Evolutionary conservation across 1,140 invertebrate species (phyloP).

Genomic region (Steinernema khuongi): DNA sequence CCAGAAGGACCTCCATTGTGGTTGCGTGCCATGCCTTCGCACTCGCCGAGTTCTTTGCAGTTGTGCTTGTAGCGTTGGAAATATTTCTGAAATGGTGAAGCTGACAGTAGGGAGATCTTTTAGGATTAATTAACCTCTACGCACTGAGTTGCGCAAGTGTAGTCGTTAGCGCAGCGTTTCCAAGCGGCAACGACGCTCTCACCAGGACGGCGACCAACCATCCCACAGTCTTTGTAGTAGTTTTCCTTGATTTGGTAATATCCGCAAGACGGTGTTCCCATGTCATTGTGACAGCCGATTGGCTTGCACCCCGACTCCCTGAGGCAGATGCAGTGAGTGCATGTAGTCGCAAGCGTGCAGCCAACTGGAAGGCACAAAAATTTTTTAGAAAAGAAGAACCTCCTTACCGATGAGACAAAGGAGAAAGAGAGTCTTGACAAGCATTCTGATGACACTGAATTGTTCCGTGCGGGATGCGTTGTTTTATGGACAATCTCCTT

Average conservation of each 20-base stretch:
- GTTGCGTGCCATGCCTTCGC: conserved; percentile 54
- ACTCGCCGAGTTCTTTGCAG: conserved; percentile 38
- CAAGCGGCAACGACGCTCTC: conserved; percentile 42
- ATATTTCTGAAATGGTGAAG: background rate
- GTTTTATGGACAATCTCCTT: background rate
- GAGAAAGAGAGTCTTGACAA: conserved; percentile 1
- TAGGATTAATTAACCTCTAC: conserved; percentile 26
- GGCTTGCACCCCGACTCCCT: conserved; percentile 51
- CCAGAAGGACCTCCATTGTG: conserved; percentile 59
- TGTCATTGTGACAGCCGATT: conserved; percentile 56
- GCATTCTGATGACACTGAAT: background rate
- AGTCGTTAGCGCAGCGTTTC: conserved; percentile 51
- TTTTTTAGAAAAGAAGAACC: background rate
- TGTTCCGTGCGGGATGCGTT: background rate
- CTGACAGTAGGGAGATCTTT: background rate
- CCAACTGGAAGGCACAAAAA: background rate
- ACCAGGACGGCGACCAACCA: conserved; percentile 27
- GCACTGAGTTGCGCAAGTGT: conserved; percentile 52
- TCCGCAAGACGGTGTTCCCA: conserved; percentile 55
- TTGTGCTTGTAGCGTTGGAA: conserved; percentile 24
- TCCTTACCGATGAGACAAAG: background rate
- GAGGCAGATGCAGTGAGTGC: conserved; percentile 41
- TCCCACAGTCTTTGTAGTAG: conserved; percentile 56
- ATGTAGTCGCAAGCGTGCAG: background rate
- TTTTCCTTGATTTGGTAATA: conserved; percentile 55